Evolutionary conservation across 37 sponge, comb jelly and placozoan genomes (phyloP).

Genomic region (Diacarnus erythraeanus): DNA sequence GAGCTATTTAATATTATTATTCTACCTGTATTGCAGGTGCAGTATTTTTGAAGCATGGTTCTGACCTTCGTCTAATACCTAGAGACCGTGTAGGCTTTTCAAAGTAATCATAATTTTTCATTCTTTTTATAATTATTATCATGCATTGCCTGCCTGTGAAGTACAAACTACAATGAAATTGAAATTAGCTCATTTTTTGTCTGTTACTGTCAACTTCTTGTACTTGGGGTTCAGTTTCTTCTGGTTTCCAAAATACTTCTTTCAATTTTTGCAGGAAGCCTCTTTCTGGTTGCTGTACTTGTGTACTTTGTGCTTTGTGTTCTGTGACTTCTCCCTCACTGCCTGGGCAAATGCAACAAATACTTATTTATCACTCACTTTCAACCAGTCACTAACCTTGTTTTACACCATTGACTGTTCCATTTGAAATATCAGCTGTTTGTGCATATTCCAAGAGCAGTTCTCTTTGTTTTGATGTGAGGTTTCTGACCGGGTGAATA

Average conservation of each 20-base stretch:
- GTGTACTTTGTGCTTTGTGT: neutral
- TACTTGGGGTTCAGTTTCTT: conserved; percentile 38
- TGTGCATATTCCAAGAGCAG: conserved; percentile 50
- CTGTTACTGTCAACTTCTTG: conserved; percentile 7
- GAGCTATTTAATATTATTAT: no score
- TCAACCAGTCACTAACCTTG: conserved; percentile 22
- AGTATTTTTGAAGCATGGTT: conserved; percentile 94
- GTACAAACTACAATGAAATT: neutral
- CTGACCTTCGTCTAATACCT: conserved; percentile 94
- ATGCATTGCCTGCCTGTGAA: neutral
- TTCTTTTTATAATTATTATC: neutral
- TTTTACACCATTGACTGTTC: conserved; percentile 43
- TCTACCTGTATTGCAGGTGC: no score
- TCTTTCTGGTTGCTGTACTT: conserved; percentile 19
- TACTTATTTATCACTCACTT: neutral
- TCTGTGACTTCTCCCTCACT: conserved; percentile 23
- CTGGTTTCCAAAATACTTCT: conserved; percentile 76
- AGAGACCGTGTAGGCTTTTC: conserved; percentile 91
- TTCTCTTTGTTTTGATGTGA: conserved; percentile 46
- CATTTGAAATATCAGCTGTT: conserved; percentile 43
- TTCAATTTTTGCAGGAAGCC: conserved; percentile 74
- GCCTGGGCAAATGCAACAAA: conserved; percentile 15
- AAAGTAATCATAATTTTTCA: neutral
- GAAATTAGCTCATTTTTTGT: conserved; percentile 31
- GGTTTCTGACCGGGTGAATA: conserved; percentile 24